phyloP scores from a whole-genome alignment of 2,113 vertebrate species.

The Alligator sinensis region DNA sequence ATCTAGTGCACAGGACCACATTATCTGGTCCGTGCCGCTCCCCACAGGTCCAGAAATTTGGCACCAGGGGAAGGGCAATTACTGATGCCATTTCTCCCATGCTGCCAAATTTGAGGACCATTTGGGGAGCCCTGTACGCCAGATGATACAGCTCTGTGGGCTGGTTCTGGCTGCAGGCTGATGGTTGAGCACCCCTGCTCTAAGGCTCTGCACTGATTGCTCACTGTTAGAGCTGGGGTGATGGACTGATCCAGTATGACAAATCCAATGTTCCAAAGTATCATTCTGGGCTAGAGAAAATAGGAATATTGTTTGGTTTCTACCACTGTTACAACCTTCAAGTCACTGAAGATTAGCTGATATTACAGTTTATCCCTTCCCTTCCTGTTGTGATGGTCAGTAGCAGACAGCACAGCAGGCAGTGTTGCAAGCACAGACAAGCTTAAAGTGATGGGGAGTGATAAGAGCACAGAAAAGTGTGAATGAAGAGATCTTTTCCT shows the following conservation, averaged over 20 bases:
- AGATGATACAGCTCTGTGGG: too few relatives aligned
- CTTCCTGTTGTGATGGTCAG: constrained; percentile 28
- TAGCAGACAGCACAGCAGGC: constrained; percentile 51
- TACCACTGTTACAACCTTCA: rapidly evolving
- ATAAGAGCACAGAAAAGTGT: not conserved
- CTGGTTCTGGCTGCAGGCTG: too few relatives aligned
- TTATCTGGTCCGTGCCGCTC: too few relatives aligned
- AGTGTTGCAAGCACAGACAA: constrained; percentile 26
- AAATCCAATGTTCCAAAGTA: not conserved
- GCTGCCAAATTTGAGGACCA: too few relatives aligned
- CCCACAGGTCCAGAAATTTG: too few relatives aligned
- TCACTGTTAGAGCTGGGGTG: rapidly evolving
- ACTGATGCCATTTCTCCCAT: too few relatives aligned
- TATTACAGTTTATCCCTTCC: not conserved
- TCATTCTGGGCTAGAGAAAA: not conserved
- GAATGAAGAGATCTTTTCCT: not conserved
- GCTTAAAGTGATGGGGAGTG: not conserved
- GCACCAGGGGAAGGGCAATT: too few relatives aligned
- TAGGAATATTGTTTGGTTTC: constrained; percentile 2
- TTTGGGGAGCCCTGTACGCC: too few relatives aligned
- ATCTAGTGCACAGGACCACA: too few relatives aligned
- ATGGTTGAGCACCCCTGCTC: too few relatives aligned
- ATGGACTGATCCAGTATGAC: not conserved
- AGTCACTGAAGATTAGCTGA: constrained; percentile 42
- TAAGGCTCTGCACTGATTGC: not conserved